These are phyloP conservation scores for Lepidurus packardi DNA, from an alignment of 1,140 invertebrate genomes.

Conservation along the genomic window DNA sequence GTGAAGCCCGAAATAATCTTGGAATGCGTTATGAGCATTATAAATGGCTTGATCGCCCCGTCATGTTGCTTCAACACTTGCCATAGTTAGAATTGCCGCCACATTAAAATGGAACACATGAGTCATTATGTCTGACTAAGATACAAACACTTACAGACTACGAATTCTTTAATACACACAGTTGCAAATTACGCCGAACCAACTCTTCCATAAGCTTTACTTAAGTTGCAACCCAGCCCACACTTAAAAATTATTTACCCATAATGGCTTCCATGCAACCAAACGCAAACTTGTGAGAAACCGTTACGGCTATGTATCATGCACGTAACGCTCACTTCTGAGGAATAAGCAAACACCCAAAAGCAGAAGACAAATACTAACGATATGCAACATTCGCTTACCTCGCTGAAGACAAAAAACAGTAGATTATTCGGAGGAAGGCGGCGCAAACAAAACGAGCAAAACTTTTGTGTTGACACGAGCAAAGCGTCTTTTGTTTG, in stretches of 20 bases:
- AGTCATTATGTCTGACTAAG: too few species aligned
- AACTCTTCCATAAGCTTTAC: too few species aligned
- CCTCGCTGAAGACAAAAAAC: constrained; percentile 13
- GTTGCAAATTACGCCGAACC: too few species aligned
- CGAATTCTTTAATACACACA: too few species aligned
- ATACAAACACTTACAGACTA: too few species aligned
- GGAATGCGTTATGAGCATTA: too few species aligned
- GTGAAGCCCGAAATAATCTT: too few species aligned
- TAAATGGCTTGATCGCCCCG: too few species aligned
- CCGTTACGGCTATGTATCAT: neutral
- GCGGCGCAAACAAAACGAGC: neutral
- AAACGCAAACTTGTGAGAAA: neutral
- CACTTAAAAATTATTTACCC: neutral
- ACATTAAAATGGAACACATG: too few species aligned
- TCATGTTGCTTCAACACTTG: too few species aligned
- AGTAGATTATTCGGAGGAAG: neutral
- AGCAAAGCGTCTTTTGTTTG: constrained; percentile 8
- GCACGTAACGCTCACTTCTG: neutral
- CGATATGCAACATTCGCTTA: neutral
- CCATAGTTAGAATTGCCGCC: too few species aligned
- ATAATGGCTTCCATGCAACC: neutral
- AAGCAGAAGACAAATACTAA: neutral
- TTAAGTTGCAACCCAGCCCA: too few species aligned
- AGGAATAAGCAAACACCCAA: neutral
- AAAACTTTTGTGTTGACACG: neutral